phyloP scores from a whole-genome alignment of 2,888 invertebrate genomes.

The Sarcophaga subvicina region DNA sequence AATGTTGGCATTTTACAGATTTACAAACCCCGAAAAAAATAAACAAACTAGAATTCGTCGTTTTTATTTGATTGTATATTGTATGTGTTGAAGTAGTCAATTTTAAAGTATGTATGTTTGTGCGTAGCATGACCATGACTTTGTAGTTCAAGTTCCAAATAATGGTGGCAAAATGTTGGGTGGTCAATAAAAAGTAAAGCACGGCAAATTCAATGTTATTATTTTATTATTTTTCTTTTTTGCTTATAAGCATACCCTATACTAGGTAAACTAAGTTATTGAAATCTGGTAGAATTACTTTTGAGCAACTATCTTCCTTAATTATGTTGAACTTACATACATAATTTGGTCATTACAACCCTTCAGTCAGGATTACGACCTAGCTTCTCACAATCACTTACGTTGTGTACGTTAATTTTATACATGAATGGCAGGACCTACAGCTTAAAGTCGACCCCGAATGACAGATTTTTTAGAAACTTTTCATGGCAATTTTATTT shows the following conservation, averaged over 20 bases:
- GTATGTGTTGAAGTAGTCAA: conserved; percentile 32
- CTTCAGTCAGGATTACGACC: no score
- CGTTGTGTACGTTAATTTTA: no score
- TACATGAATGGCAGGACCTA: no score
- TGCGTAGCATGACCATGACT: conserved; percentile 63
- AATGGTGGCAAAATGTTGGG: conserved; percentile 58
- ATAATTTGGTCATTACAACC: no score
- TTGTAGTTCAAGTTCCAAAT: conserved; percentile 66
- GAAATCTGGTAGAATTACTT: no score
- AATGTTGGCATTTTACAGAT: conserved; percentile 55
- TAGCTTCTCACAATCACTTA: no score
- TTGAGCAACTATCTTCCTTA: no score
- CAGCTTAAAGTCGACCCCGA: no score
- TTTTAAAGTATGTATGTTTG: conserved; percentile 27
- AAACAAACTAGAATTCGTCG: conserved; percentile 30
- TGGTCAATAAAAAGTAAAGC: conserved; percentile 60
- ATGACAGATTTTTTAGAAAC: no score
- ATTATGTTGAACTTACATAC: no score
- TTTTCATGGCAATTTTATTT: no score
- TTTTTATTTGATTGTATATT: conserved; percentile 50
- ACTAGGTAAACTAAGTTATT: background rate
- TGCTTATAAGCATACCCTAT: background rate
- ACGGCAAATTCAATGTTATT: conserved; percentile 6
- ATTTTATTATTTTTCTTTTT: background rate
- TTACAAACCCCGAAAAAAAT: conserved; percentile 31